A percentile compares a stretch with the other conserved stretches of the same genome.
Conservation (phyloP, 2,797 vertebrate genomes). For the Valencia hispanica region DNA sequence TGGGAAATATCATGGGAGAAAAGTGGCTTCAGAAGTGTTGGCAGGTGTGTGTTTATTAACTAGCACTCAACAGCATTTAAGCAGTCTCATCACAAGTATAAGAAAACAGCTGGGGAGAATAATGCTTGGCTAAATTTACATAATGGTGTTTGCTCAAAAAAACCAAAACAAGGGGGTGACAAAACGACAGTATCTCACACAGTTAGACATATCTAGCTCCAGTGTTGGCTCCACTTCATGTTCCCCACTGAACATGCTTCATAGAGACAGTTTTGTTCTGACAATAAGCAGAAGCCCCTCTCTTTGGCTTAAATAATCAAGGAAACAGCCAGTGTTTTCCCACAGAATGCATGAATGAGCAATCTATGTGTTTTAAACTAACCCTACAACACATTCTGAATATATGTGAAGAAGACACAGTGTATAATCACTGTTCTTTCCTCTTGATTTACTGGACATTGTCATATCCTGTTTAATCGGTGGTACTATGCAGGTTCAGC, state of each 20-base stretch:
- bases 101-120: conserved; percentile 12
- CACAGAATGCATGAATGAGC: not conserved
- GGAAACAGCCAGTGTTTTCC: not conserved
- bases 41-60: conserved; percentile 15
- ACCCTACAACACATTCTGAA: not conserved
- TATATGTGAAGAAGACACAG: not conserved
- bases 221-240: not conserved
- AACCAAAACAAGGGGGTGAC: not conserved
- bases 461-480: not conserved
- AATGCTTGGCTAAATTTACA: conserved; percentile 6
- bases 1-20: conserved; percentile 10
- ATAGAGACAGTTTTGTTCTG: not conserved
- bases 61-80: conserved; percentile 1
- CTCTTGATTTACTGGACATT: not conserved
- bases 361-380: not conserved
- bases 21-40: not conserved
- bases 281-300: not conserved
- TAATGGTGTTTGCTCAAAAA: conserved; percentile 1
- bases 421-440: not conserved
- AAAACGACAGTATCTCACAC: not conserved
- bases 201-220: conserved; percentile 2
- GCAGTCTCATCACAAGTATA: conserved; percentile 1
- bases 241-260: not conserved
- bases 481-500: not conserved
- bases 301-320: not conserved